Evolutionary conservation across 2,888 invertebrate genomes (phyloP).

Genomic region (Phortica magna): DNA sequence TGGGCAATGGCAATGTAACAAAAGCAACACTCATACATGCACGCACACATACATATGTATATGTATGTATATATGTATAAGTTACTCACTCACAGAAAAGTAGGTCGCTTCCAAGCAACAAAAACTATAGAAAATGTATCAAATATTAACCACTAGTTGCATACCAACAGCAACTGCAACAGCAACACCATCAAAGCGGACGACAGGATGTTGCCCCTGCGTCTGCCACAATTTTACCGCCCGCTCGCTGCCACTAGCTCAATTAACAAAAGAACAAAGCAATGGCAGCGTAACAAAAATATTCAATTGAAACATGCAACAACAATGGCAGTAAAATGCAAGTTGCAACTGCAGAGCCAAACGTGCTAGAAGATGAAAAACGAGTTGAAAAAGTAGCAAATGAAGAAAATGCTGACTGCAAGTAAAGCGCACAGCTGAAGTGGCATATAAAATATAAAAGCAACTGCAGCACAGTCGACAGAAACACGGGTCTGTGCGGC

Average conservation of each 20-base stretch:
- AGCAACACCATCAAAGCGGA: not conserved
- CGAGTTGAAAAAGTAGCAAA: not conserved
- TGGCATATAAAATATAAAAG: slow-evolving; percentile 12
- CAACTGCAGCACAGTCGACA: slow-evolving; percentile 5
- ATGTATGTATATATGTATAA: not conserved
- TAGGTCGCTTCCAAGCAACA: slow-evolving; percentile 28
- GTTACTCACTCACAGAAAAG: not conserved
- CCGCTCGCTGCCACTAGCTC: not conserved
- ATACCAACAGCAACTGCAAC: slow-evolving; percentile 21
- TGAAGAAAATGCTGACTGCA: not conserved
- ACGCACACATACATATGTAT: not conserved
- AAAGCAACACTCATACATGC: not conserved
- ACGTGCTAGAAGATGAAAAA: no score
- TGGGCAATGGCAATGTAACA: not conserved
- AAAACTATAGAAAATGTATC: slow-evolving; percentile 47
- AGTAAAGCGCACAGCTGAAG: not conserved
- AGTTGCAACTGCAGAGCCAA: not conserved
- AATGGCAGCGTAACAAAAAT: not conserved
- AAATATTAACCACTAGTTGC: slow-evolving; percentile 72
- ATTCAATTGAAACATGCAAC: not conserved
- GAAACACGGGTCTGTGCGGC: not conserved
- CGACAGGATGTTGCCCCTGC: not conserved
- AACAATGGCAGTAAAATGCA: not conserved
- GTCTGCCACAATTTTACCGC: no score
- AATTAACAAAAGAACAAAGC: not conserved